These are phyloP conservation scores for Enteromius radiatus DNA, from an alignment of 2,797 vertebrate genomes.

Conservation along the genomic window DNA sequence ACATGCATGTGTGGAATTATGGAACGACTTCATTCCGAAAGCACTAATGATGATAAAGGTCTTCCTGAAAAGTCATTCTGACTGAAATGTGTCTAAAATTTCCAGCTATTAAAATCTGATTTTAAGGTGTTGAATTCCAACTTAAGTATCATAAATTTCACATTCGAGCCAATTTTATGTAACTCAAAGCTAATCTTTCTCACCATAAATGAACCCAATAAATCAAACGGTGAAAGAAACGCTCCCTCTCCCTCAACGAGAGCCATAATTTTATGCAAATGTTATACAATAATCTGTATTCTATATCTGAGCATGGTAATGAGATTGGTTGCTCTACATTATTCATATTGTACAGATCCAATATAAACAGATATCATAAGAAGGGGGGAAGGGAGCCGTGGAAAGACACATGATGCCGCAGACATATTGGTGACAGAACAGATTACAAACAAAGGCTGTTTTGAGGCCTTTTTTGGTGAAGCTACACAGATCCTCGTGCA, in stretches of 20 bases:
- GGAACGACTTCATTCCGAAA: conserved; percentile 31
- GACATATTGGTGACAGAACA: conserved; percentile 22
- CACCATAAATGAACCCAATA: conserved; percentile 51
- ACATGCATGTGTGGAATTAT: conserved; percentile 15
- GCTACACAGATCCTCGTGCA: conserved; percentile 12
- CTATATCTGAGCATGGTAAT: conserved; percentile 54
- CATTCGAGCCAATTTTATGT: conserved; percentile 34
- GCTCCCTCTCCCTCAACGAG: conserved; percentile 33
- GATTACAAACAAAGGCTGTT: conserved; percentile 27
- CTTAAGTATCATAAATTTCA: conserved; percentile 39
- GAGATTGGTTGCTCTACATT: conserved; percentile 55
- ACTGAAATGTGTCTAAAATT: conserved; percentile 24
- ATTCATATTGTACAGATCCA: conserved; percentile 55
- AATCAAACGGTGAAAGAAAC: conserved; percentile 36
- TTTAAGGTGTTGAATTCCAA: conserved; percentile 29
- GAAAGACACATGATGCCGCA: conserved; percentile 23
- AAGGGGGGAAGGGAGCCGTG: conserved; percentile 17
- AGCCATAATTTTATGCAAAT: conserved; percentile 57
- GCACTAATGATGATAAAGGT: conserved; percentile 43
- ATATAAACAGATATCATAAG: conserved; percentile 53
- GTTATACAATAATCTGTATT: conserved; percentile 58
- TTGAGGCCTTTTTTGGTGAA: conserved; percentile 11
- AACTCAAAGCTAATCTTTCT: conserved; percentile 47
- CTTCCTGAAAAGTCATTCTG: conserved; percentile 25
- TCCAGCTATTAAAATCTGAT: conserved; percentile 21